Conservation (phyloP, 2,797 vertebrate genomes). For the Austrolebias charrua region DNA sequence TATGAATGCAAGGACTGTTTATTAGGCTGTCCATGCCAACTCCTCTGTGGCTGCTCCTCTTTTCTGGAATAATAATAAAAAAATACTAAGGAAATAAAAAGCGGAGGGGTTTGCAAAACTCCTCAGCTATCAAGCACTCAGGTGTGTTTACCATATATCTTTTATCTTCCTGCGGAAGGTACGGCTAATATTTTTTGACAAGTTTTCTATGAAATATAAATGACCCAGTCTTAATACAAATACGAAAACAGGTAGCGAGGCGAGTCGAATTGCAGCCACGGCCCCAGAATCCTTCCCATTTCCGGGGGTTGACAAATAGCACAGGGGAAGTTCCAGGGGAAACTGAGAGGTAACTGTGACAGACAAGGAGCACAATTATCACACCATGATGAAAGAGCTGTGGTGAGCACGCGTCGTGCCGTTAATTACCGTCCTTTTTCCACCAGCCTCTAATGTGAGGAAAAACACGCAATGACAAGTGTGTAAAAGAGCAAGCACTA, state of each 20-base stretch:
- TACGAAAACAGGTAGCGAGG: constrained; percentile 77
- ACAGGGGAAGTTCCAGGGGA: constrained; percentile 78
- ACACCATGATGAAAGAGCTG: constrained; percentile 98
- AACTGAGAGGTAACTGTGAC: constrained; percentile 93
- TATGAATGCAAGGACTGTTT: constrained; percentile 66
- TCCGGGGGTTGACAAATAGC: constrained; percentile 93
- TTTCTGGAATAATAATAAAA: constrained; percentile 33
- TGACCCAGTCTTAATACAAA: constrained; percentile 85
- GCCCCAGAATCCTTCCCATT: constrained; percentile 65
- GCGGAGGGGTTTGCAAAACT: constrained; percentile 36
- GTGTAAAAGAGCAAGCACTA: constrained; percentile 99
- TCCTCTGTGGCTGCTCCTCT: constrained; percentile 59
- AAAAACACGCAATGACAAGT: constrained; percentile 99
- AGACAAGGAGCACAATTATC: constrained; percentile 99
- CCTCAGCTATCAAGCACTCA: constrained; percentile 69
- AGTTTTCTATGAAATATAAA: constrained; percentile 84
- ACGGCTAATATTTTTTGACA: constrained; percentile 88
- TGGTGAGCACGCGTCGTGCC: constrained; percentile 85
- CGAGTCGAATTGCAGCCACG: constrained; percentile 72
- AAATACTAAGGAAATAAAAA: constrained; percentile 48
- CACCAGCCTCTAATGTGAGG: constrained; percentile 98
- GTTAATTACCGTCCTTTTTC: constrained; percentile 99
- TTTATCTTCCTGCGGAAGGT: constrained; percentile 79
- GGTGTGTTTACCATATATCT: constrained; percentile 80
- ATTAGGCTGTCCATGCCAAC: constrained; percentile 66